Evolutionary conservation across 2,888 invertebrate genomes (phyloP).

Genomic region (Acleris emargana): DNA sequence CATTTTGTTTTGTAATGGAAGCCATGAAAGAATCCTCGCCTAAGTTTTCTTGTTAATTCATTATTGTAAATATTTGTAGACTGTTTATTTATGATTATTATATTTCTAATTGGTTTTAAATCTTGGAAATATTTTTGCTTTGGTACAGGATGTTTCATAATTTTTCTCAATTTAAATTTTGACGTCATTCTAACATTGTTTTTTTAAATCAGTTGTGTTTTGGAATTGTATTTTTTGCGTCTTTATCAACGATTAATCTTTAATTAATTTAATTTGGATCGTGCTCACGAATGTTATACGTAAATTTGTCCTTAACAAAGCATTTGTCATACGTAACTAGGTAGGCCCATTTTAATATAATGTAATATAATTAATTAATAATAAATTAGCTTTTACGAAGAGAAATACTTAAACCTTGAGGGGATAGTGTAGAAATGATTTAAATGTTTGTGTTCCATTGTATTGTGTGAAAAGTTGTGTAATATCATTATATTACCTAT

Average conservation of each 20-base stretch:
- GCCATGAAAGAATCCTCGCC: conserved; percentile 70
- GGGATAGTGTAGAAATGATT: conserved; percentile 75
- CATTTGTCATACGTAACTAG: conserved; percentile 82
- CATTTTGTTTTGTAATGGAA: conserved; percentile 39
- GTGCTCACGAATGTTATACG: conserved; percentile 78
- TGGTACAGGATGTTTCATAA: conserved; percentile 3
- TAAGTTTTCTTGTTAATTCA: conserved; percentile 62
- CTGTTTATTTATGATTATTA: conserved; percentile 58
- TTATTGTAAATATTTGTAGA: conserved; percentile 64
- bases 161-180: conserved; percentile 2
- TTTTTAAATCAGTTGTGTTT: conserved; percentile 8
- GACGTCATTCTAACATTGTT: not conserved
- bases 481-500: conserved; percentile 73
- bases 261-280: conserved; percentile 71
- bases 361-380: conserved; percentile 76
- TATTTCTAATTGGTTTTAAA: conserved; percentile 41
- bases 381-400: conserved; percentile 69
- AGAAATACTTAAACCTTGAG: conserved; percentile 76
- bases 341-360: conserved; percentile 82
- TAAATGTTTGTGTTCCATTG: conserved; percentile 81
- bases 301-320: conserved; percentile 73
- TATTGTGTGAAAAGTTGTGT: conserved; percentile 78
- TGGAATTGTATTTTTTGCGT: conserved; percentile 28
- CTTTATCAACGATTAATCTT: conserved; percentile 47
- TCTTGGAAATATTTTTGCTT: conserved; percentile 45